Percentiles rank a stretch among this genome's conserved stretches.
Evolutionary conservation across 2,797 vertebrate species (phyloP).

Genomic region (Avahi laniger): DNA sequence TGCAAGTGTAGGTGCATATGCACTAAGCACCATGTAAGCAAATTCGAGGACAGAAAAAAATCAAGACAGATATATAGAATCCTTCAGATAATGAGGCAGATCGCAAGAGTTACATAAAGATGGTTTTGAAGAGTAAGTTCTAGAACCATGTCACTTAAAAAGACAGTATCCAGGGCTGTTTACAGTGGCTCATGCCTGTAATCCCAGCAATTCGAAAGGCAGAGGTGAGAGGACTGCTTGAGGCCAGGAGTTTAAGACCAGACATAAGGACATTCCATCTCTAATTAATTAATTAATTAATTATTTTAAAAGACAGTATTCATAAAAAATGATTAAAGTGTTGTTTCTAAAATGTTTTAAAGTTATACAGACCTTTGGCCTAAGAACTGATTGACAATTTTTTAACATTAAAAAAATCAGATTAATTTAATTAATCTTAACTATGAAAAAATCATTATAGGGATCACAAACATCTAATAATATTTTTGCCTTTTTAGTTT

Average conservation of each 20-base stretch:
- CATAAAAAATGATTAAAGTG: background rate
- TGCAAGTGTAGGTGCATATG: no score
- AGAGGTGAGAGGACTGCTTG: background rate
- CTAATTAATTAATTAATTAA: background rate
- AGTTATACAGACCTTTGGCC: background rate
- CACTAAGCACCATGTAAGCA: background rate
- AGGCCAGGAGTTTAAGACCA: background rate
- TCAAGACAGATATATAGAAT: background rate
- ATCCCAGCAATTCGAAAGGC: background rate
- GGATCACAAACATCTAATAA: background rate
- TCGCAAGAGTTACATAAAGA: background rate
- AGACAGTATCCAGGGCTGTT: background rate
- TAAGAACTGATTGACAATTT: background rate
- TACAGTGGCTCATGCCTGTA: background rate
- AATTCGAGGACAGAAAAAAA: background rate
- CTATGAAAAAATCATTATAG: background rate
- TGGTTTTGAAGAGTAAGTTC: conserved; percentile 30
- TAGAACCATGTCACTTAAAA: conserved; percentile 26
- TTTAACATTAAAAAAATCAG: conserved; percentile 19
- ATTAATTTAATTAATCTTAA: conserved; percentile 10
- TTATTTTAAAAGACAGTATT: background rate
- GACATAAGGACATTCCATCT: background rate
- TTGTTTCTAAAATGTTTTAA: conserved; percentile 23
- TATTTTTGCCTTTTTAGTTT: conserved; percentile 14
- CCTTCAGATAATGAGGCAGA: background rate